Evolutionary conservation across 2,113 vertebrate species (phyloP), one percentile per base, ranked within the genome.

Genomic region (Orcinus orca): DNA sequence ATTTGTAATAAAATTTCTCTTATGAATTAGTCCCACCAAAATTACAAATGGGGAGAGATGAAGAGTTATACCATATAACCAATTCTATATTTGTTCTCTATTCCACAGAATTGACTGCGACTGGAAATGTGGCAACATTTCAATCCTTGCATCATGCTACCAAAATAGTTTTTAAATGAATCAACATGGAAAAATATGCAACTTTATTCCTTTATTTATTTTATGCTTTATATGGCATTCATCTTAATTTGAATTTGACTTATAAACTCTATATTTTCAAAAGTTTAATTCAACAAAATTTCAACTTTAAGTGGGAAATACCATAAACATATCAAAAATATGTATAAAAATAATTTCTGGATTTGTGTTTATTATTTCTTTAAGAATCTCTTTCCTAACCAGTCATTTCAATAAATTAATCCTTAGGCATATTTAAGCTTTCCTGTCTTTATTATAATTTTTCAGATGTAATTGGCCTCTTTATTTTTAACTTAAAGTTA

Each of bases 341-440:
- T 92, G 20, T 95, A 58, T 71, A 89, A 94, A 73, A 92, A 86
- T 68, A 55, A 8, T 87, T 94, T 91, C 26, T 93, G 26, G 11
- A 93, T 90, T 62, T 96, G 33, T 90, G 26, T 70, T 93, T 96
- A 29, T 77, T 94, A 90, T 86, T 88, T 85, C 36, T 79, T 65
- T 93, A 55, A 80, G 68, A 91, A 81, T 44, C 38, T 74, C 25
- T 87, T 97, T 97, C 80, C 83, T 92, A 80, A 80, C 87, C 94
- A 94, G 94, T 93, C 87, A 85, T 96, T 97, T 95, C 96, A 98
- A 98, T 97, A 98, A 98, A 98, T 74, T 82, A 83, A 97, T 77
- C 77, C 50, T 95, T 90, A 73, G 88, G 96, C 96, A 98, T 96
- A 96, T 73, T 96, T 90, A 92, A 90, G 33, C 88, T 92, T 83